Base-by-base conservation (phyloP, 2,797 vertebrate species). In the Neopelma chrysocephalum region DNA sequence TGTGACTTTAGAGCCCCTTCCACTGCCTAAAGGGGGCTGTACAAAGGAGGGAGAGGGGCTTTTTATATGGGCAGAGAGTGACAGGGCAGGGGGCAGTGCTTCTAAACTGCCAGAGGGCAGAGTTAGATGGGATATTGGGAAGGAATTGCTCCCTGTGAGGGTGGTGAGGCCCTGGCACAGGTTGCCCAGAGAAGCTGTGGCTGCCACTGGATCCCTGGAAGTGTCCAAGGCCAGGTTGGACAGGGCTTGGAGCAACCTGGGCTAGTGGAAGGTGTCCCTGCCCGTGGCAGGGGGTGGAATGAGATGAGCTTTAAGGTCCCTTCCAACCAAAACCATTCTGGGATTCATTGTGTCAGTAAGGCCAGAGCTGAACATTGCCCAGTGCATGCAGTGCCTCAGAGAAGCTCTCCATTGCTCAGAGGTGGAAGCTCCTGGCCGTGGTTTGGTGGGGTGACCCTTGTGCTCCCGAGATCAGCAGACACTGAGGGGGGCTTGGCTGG, bases 301-400 rank as follows among this genome's bases (percentile, higher is more conserved):
- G 4, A 10, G 53, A 6, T 51, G n/a, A 1, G 0, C 4, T 58
- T 14, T 29, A n/a, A 23, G 15, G 4, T 36, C 8, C 45, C 19
- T 65, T n/a, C 22, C 10, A 40, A 4, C n/a, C 21, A 29, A 60
- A n/a, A 9, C 3, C 54, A 61, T 18, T 22, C 6, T 48, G 78
- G 16, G 40, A 5, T 12, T 82, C 40, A 14, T 15, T 34, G 8
- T 54, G 15, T 54, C 18, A 5, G 3, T 20, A 2, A 60, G 45
- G 40, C 50, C 29, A 16, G 73, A 6, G 12, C 47, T 40, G 31
- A 3, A 0, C 4, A 2, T 15, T 69, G 32, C 20, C 21, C 53
- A 1, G 3, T 8, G 40, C 12, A 5, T 31, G 18, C 19, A 0
- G 3, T 5, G 29, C 29, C 21, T 48, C 26, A 0, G 5, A 48